A percentile compares a stretch with the other conserved stretches of the same genome.
These are phyloP conservation scores for Caenorhabditis sulstoni DNA, from an alignment of 2,888 invertebrate species.

Conservation along the genomic window DNA sequence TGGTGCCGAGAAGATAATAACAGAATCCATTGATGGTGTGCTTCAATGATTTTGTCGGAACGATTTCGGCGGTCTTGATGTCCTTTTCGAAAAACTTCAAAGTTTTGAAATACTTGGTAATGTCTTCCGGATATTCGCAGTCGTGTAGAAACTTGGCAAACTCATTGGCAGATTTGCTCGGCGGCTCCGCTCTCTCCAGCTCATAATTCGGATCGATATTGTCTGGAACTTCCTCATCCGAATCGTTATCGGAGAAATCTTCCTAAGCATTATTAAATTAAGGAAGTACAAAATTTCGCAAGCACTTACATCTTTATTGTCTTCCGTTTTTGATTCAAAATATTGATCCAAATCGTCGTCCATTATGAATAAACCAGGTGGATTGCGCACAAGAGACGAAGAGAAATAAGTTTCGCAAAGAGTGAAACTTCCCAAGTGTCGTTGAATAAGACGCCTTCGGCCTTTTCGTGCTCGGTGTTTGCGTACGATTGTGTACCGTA, in stretches of 20 bases:
- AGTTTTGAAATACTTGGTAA: conserved; percentile 34
- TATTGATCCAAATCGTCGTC: conserved; percentile 48
- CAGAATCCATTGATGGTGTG: conserved; percentile 47
- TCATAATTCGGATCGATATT: conserved; percentile 55
- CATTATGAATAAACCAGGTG: background rate
- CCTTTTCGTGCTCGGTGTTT: conserved; percentile 10
- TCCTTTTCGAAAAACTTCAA: conserved; percentile 52
- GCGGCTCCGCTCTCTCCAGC: conserved; percentile 47
- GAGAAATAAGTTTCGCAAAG: no score
- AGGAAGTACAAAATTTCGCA: background rate
- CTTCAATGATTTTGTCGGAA: conserved; percentile 52
- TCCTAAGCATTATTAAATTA: conserved; percentile 18
- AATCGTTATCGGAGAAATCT: conserved; percentile 11
- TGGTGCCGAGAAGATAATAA: conserved; percentile 38
- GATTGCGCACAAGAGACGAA: background rate
- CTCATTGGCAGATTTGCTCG: conserved; percentile 27
- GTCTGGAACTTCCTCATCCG: conserved; percentile 30
- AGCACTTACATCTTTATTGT: background rate
- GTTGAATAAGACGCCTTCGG: conserved; percentile 13
- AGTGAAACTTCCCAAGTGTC: conserved; percentile 6
- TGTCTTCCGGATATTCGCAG: conserved; percentile 55
- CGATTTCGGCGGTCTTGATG: conserved; percentile 34
- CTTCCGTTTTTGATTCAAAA: conserved; percentile 10
- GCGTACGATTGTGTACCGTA: conserved; percentile 31
- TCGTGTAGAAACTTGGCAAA: conserved; percentile 51